Evolutionary conservation across 2,797 vertebrate genomes (phyloP).

Genomic region (Syngnathus rostellatus): DNA sequence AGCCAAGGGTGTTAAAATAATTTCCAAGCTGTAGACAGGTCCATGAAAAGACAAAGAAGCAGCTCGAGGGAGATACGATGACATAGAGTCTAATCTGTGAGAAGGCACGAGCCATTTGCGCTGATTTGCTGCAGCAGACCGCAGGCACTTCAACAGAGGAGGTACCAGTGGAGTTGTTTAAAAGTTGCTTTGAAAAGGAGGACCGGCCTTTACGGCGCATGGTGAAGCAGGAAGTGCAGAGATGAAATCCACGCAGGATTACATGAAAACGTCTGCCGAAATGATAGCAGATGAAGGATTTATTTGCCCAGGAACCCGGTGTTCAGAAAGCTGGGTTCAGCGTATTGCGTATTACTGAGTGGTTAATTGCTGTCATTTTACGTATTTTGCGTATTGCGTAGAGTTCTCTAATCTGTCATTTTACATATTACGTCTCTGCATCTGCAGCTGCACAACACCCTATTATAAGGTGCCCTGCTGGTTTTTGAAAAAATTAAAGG

Average conservation of each 20-base stretch:
- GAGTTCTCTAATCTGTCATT: too few species aligned
- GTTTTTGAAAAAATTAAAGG: too few species aligned
- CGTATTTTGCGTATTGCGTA: too few species aligned
- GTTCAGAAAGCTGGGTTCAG: too few species aligned
- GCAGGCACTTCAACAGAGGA: background rate
- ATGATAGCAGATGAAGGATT: too few species aligned
- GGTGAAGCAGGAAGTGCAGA: background rate
- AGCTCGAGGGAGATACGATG: background rate
- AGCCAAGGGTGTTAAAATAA: background rate
- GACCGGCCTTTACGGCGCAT: background rate
- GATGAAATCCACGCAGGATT: background rate
- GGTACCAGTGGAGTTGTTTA: background rate
- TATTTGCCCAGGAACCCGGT: too few species aligned
- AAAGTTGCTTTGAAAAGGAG: background rate
- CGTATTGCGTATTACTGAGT: too few species aligned
- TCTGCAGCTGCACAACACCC: too few species aligned
- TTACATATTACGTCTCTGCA: too few species aligned
- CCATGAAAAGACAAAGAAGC: background rate
- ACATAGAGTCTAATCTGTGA: background rate
- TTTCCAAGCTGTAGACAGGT: background rate
- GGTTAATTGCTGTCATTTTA: too few species aligned
- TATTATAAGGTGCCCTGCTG: too few species aligned
- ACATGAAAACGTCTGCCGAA: background rate
- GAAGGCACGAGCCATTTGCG: background rate
- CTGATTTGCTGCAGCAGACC: background rate